Evolutionary conservation across 1,140 invertebrate genomes (phyloP), one percentile per base, ranked within the genome.

Genomic region (Cotesia vestalis): DNA sequence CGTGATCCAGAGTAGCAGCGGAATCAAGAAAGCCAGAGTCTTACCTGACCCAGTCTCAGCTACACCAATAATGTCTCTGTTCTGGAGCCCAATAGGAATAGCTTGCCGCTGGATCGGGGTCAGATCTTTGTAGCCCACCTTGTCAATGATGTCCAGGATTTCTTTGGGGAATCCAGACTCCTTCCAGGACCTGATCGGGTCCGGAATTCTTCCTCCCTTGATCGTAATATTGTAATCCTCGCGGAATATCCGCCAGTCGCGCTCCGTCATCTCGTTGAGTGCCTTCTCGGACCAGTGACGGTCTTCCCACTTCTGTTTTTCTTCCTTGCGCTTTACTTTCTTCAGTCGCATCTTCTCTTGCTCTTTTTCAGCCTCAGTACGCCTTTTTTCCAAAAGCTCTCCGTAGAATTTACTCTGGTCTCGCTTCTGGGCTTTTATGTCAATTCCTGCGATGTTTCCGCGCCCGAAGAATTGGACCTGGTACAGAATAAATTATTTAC

Each of bases 201-300:
- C 96, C 4, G 98, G 98, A 80, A 99, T 98, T 80, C 92, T 92
- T 0, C 98, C 98, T 73, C 97, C 98, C 86, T 99, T 99, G 61
- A 99, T 97, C 4, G 96, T 95, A 60, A 99, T 99, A 82, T 98
- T 99, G 82, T 98, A 99, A 88, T 99, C 98, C 88, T 99, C 98
- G 74, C 98, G 91, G 81, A 99, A 99, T 79, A 99, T 99, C 83
- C 98, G 91, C 98, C 98, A 99, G 89, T 99, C 98, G 82, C 98
- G 90, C 83, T 99, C 98, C 8, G 95, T 97, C 98, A 99, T 99
- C 87, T 99, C 97, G 64, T 93, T 91, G 0, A 94, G 81, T 9
- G 91, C 91, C 86, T 99, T 99, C 78, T 99, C 96, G 14, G 94
- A 95, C 98, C 98, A 99, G 86, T 99, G 98, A 34, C 98, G 90